Base-by-base conservation (phyloP, 1,140 invertebrate genomes). In the Drosophila sulfurigaster region DNA sequence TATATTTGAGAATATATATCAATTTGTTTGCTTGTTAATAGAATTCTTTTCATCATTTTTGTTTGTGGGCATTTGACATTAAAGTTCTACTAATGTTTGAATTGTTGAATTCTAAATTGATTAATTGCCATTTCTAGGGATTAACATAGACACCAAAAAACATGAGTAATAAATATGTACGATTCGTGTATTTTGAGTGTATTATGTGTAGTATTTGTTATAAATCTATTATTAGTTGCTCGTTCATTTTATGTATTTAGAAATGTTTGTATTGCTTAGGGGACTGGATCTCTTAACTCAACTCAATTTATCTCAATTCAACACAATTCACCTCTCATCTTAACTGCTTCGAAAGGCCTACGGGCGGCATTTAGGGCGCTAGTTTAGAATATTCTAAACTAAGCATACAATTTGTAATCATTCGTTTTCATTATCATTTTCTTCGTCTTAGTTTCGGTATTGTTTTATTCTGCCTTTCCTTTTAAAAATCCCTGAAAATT, bases 91-190 rank as follows among this genome's bases (percentile, higher is more conserved):
- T 88, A 76, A 75, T 66, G 73, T 59, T 78, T 81, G 75, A 72
- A 48, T 69, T 85, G 63, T 72, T 87, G 62, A 75, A 70, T 78
- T 89, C 78, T 85, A 89, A 74, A 90, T 88, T 88, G 81, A 89
- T 85, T 88, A 89, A 85, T 85, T 74, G 63, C 49, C 75, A 79
- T 72, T 90, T 86, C 78, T 85, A 90, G 75, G 78, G 82, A 90
- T 79, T 89, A 89, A 85, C 86, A 75, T 89, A 89, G 85, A 89
- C 85, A 89, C 85, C 85, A 81, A 89, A 73, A 87, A 89, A 88
- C 74, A 85, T 78, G 78, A 81, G 30, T 87, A 81, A 65, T 75
- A 32, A 41, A 28, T 64, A 28, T 71, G 54, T 60, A 30, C 52
- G 11, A 57, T 65, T 5, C 32, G 38, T 32, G 8, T 73, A 51